phyloP scores from a whole-genome alignment of 2,113 vertebrate species.

The Platanista minor region DNA sequence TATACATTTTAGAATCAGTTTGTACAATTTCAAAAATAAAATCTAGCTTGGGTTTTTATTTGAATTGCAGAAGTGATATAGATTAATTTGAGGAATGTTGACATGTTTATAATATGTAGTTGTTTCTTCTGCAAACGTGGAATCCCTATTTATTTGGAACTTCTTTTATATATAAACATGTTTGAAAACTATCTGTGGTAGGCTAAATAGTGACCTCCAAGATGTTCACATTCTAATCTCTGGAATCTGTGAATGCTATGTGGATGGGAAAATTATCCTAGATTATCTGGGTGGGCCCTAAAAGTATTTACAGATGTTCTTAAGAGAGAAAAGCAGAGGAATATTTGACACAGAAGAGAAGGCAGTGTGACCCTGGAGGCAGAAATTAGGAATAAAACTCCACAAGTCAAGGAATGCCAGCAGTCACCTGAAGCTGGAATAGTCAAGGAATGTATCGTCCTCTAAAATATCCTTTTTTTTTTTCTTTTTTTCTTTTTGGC shows the following conservation, averaged over 20 bases:
- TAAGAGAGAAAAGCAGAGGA: not conserved
- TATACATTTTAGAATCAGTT: not conserved
- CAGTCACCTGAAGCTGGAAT: not conserved
- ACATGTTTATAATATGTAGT: not conserved
- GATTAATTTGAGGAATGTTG: not conserved
- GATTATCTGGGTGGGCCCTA: not conserved
- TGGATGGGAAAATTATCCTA: not conserved
- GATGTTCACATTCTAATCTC: not conserved
- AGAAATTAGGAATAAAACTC: not conserved
- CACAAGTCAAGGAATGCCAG: not conserved
- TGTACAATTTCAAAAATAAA: not conserved
- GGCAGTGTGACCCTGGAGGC: not conserved
- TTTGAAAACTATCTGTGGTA: not conserved
- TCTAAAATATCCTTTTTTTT: too few relatives aligned
- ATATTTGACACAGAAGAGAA: not conserved
- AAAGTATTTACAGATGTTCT: not conserved
- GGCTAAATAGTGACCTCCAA: not conserved
- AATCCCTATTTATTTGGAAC: not conserved
- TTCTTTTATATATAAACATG: not conserved
- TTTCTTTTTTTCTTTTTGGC: too few relatives aligned
- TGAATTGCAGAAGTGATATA: not conserved
- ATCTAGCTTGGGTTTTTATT: not conserved
- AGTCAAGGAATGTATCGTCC: not conserved
- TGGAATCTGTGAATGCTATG: not conserved
- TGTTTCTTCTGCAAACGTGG: not conserved